These are phyloP conservation scores for Nasonia vitripennis DNA, from an alignment of 1,140 invertebrate species.

Conservation along the genomic window DNA sequence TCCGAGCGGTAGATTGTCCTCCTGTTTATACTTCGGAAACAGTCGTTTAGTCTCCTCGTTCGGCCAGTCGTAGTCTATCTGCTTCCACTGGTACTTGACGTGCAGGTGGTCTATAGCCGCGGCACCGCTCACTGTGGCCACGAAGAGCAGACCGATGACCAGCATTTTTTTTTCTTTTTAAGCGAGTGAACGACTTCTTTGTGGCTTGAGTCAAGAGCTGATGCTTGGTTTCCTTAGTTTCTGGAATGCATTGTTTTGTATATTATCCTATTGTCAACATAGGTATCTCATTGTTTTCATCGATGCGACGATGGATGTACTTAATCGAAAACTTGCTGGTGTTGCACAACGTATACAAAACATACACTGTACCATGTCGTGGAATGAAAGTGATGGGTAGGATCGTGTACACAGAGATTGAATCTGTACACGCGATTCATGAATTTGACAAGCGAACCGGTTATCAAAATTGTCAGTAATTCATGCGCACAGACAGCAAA, in stretches of 20 bases:
- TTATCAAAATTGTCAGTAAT: neutral
- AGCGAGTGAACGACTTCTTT: neutral
- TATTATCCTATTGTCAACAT: no score
- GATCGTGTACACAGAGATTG: no score
- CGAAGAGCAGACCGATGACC: neutral
- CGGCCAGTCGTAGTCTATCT: conserved; percentile 82
- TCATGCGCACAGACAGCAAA: neutral
- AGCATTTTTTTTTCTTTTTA: neutral
- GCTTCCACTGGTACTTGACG: conserved; percentile 83
- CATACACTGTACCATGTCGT: no score
- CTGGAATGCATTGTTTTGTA: no score
- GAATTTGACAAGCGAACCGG: neutral
- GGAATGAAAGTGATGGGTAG: no score
- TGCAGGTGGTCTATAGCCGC: conserved; percentile 79
- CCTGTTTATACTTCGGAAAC: conserved; percentile 72
- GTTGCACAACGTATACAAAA: no score
- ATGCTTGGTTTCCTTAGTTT: no score
- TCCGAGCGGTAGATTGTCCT: conserved; percentile 83
- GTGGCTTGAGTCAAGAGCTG: neutral
- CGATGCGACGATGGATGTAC: no score
- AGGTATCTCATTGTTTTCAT: no score
- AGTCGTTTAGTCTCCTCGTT: conserved; percentile 68
- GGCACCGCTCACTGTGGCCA: conserved; percentile 44
- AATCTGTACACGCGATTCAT: neutral
- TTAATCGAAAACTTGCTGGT: no score